Base-by-base conservation (phyloP, 2,113 vertebrate genomes). In the Chloroceryle aenea region DNA sequence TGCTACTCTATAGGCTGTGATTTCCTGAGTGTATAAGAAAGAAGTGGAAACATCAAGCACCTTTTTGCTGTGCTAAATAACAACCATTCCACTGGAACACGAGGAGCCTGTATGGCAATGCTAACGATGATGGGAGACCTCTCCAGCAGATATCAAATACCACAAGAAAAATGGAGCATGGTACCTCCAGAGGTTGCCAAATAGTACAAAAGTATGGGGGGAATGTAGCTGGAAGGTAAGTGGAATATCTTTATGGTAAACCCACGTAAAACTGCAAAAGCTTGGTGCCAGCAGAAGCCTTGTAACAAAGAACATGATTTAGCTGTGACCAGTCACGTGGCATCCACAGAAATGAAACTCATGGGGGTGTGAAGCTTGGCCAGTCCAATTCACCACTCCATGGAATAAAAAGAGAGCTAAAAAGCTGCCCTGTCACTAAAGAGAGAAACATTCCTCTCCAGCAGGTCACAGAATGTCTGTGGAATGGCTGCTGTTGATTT, bases 301-400 rank as follows among this genome's bases (percentile, higher is more conserved):
- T 91, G 75, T 93, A 94, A 96, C 73, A 93, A 93, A 85, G 85
- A 95, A 79, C 11, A 16, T 69, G 66, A 69, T 95, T 96, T 78
- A 93, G 90, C 93, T 95, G 85, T 52, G 38, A 94, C 22, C 74
- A 48, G 29, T 82, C 29, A 91, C 72, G 67, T 93, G 84, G 72
- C 96, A 90, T 78, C 92, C 63, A 55, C 79, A 93, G 91, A 96
- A 97, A 93, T 66, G 68, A 93, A 67, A 82, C 22, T 16, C 43
- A 94, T 9, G 47, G 50, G 43, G 27, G 32, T 80, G 68, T 52
- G 42, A 95, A 97, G 47, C 26, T 75, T 96, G 75, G 67, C 84
- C 76, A 84, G 36, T 69, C 34, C 50, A 75, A 52, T 80, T 80
- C 40, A 76, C 67, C n/a, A 42, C 22, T 72, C 38, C 47, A 73